These are phyloP conservation scores for Macquaria ambigua DNA, from an alignment of 2,113 vertebrate genomes.

Conservation along the genomic window DNA sequence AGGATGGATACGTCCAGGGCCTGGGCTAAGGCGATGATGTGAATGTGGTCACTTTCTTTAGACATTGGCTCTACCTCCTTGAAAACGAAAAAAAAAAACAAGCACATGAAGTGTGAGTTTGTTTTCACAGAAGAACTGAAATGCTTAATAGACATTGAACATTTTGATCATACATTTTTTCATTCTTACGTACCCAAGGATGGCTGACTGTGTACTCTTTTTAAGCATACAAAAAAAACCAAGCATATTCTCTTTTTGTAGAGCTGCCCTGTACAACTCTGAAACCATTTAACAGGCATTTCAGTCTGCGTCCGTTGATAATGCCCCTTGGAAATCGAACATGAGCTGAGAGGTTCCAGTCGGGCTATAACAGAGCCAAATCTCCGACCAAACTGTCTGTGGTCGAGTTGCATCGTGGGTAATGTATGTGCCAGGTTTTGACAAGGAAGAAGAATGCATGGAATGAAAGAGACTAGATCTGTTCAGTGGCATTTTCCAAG, in stretches of 20 bases:
- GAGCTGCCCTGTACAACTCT: not conserved
- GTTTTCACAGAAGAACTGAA: not conserved
- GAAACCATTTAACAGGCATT: not conserved
- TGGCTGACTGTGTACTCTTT: not conserved
- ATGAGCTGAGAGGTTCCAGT: too few relatives aligned
- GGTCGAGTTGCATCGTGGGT: too few relatives aligned
- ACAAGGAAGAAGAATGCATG: not conserved
- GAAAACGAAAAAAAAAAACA: not conserved
- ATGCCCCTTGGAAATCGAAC: too few relatives aligned
- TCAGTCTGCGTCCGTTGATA: too few relatives aligned
- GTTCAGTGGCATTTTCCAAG: too few relatives aligned
- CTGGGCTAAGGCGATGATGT: constrained; percentile 96
- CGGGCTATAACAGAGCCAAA: not conserved
- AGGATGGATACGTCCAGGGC: constrained; percentile 92
- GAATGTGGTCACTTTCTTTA: constrained; percentile 97
- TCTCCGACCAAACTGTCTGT: not conserved
- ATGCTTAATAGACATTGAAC: not conserved
- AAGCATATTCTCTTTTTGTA: not conserved
- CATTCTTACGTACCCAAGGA: not conserved
- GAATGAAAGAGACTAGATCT: not conserved
- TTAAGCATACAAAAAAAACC: not conserved
- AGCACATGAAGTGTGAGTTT: not conserved
- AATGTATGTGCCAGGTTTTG: not conserved
- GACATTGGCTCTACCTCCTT: constrained; percentile 93
- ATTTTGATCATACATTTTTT: not conserved